A percentile compares a stretch with the other conserved stretches of the same genome.
Evolutionary conservation across 2,888 invertebrate species (phyloP).

Genomic region (Mesopsocus fuscifrons): DNA sequence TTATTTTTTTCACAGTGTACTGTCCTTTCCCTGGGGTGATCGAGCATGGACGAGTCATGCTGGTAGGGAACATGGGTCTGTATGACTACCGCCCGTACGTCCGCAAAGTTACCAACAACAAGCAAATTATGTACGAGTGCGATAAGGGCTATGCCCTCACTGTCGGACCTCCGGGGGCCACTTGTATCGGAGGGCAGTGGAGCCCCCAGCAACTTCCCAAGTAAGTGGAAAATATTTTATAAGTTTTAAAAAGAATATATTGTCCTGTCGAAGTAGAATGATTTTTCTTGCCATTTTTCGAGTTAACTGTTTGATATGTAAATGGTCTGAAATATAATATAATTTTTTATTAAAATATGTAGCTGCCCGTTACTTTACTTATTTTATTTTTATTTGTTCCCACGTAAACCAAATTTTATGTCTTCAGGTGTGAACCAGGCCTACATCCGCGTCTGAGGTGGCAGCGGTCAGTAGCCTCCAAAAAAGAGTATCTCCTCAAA

Average conservation of each 20-base stretch:
- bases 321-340: too few relatives aligned
- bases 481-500: neutral
- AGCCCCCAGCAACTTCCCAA: conserved; percentile 71
- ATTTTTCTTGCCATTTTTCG: too few relatives aligned
- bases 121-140: conserved; percentile 92
- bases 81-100: conserved; percentile 92
- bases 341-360: conserved; percentile 11
- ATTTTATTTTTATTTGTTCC: neutral
- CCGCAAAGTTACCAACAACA: conserved; percentile 72
- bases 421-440: conserved; percentile 50
- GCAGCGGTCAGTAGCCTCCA: conserved; percentile 34
- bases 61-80: conserved; percentile 89
- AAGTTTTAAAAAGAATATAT: conserved; percentile 8
- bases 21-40: conserved; percentile 87
- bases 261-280: conserved; percentile 6
- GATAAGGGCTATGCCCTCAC: conserved; percentile 75
- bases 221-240: conserved; percentile 26
- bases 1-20: conserved; percentile 37
- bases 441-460: conserved; percentile 74
- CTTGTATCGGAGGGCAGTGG: conserved; percentile 89
- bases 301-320: too few relatives aligned
- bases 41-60: conserved; percentile 70
- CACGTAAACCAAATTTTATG: too few relatives aligned
- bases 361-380: neutral
- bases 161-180: conserved; percentile 81